Evolutionary conservation across 1,140 invertebrate species (phyloP).

Genomic region (Leptopilina clavipes): DNA sequence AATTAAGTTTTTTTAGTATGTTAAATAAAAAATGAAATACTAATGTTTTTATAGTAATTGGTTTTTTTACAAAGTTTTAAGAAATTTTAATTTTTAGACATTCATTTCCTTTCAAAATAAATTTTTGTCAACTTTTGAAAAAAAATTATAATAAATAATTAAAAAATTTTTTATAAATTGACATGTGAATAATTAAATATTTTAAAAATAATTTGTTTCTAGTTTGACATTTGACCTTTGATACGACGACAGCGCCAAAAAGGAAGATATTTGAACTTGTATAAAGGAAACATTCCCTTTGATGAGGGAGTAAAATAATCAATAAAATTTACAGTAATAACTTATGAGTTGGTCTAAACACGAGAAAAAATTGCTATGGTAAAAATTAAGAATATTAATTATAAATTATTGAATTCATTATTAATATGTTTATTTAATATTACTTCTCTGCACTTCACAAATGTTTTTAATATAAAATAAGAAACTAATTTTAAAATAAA

Average conservation of each 20-base stretch:
- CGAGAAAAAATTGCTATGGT: not conserved
- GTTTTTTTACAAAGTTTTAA: too few species aligned
- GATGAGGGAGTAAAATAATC: not conserved
- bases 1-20: too few species aligned
- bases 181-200: not conserved
- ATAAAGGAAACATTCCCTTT: not conserved
- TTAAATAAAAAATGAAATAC: too few species aligned
- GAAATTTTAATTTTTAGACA: too few species aligned
- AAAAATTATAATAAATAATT: not conserved
- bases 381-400: not conserved
- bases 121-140: not conserved
- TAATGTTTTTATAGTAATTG: too few species aligned
- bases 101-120: too few species aligned
- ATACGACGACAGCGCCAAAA: conserved; percentile 22
- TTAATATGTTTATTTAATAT: too few species aligned
- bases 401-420: not conserved
- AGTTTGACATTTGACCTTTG: conserved; percentile 10
- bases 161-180: not conserved
- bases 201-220: not conserved
- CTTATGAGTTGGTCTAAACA: not conserved
- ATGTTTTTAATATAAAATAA: not conserved
- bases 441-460: not conserved
- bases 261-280: conserved; percentile 1
- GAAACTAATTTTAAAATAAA: not conserved
- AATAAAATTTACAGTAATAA: not conserved